Conservation (phyloP, 2,113 vertebrate species). For the Tragelaphus imberbis region DNA sequence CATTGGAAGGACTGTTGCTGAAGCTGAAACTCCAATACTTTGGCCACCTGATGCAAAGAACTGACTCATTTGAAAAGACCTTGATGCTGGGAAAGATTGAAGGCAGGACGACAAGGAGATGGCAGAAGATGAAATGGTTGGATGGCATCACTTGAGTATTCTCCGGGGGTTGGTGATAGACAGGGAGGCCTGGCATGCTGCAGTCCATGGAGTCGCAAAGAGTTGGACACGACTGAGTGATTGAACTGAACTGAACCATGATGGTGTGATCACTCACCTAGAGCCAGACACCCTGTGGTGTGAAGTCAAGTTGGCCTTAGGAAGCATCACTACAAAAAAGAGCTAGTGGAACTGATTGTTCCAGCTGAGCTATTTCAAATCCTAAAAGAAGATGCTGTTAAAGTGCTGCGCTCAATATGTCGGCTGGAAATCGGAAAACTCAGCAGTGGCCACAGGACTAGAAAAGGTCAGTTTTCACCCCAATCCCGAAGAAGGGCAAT, state of each 20-base stretch:
- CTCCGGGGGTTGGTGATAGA: fast-evolving
- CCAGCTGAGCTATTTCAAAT: not conserved
- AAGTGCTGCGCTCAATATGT: not conserved
- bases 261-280: not conserved
- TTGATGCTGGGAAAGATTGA: too few relatives aligned
- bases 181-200: not conserved
- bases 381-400: not conserved
- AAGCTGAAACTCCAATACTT: not conserved
- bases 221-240: not conserved
- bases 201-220: not conserved
- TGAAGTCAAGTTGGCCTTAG: not conserved
- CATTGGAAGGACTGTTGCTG: not conserved
- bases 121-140: too few relatives aligned
- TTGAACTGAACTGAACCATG: not conserved
- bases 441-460: not conserved
- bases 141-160: too few relatives aligned
- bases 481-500: not conserved
- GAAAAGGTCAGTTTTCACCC: not conserved
- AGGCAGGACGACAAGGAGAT: too few relatives aligned
- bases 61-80: not conserved
- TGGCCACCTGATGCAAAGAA: not conserved
- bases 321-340: not conserved
- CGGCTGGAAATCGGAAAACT: not conserved
- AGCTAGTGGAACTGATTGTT: not conserved
- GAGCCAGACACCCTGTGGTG: not conserved